Percentiles rank a stretch among this genome's conserved stretches.
These are phyloP conservation scores for Sphecodes monilicornis DNA, from an alignment of 2,888 invertebrate species.

Conservation along the genomic window DNA sequence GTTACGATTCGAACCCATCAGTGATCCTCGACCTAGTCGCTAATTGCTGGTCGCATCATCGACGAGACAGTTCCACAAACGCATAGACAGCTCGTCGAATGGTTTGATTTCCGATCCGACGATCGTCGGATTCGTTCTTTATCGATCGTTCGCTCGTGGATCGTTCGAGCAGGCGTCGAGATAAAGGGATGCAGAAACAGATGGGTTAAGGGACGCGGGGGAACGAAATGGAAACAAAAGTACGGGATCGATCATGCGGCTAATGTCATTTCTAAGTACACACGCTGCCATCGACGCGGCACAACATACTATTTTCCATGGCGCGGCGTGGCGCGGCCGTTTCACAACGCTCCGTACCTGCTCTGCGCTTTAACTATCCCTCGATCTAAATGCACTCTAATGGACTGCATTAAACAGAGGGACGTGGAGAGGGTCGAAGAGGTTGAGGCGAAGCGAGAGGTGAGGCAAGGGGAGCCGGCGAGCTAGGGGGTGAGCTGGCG, in stretches of 20 bases:
- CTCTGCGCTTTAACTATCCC: conserved; percentile 83
- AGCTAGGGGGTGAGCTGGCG: conserved; percentile 47
- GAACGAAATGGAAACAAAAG: conserved; percentile 31
- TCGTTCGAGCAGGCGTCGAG: not conserved
- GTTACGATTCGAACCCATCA: no score
- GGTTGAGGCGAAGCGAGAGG: conserved; percentile 68
- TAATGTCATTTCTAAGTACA: conserved; percentile 78
- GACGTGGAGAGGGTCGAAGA: conserved; percentile 70
- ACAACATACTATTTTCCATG: conserved; percentile 78
- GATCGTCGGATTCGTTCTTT: conserved; percentile 30
- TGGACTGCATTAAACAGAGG: conserved; percentile 84
- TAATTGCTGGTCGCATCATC: conserved; percentile 31
- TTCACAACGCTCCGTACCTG: conserved; percentile 72
- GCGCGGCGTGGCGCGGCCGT: conserved; percentile 57
- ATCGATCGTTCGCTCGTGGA: not conserved
- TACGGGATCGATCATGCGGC: conserved; percentile 64
- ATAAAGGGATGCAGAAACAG: not conserved
- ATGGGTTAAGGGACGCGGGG: not conserved
- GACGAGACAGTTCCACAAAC: conserved; percentile 32
- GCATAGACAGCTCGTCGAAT: conserved; percentile 24
- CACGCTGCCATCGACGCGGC: conserved; percentile 68
- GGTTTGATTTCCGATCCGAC: not conserved
- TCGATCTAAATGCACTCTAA: conserved; percentile 85
- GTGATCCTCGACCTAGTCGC: conserved; percentile 26
- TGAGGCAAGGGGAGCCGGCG: conserved; percentile 52